These are phyloP conservation scores for Sula dactylatra DNA, from an alignment of 2,113 vertebrate genomes.

Conservation along the genomic window DNA sequence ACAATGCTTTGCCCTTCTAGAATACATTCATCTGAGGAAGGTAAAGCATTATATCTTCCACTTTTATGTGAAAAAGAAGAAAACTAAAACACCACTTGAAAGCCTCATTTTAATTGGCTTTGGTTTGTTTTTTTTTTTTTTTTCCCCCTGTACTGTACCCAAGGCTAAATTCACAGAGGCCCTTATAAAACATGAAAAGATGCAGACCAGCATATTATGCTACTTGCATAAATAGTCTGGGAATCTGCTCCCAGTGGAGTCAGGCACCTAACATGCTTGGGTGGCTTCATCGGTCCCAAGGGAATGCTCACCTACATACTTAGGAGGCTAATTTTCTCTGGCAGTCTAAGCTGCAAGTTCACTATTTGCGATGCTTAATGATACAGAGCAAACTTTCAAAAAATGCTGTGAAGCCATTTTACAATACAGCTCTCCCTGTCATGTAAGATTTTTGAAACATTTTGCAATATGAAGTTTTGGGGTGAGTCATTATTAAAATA, in stretches of 20 bases:
- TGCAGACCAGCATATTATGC: not conserved
- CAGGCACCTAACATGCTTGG: not conserved
- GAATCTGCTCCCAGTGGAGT: not conserved
- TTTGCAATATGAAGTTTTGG: not conserved
- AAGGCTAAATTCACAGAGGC: not conserved
- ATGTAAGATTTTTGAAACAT: not conserved
- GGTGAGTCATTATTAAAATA: not conserved
- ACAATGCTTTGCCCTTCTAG: constrained; percentile 21
- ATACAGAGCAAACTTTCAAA: not conserved
- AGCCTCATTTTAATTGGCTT: not conserved
- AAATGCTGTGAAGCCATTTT: not conserved
- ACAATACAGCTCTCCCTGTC: not conserved
- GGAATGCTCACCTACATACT: not conserved
- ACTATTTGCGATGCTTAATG: not conserved
- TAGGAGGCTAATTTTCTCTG: not conserved
- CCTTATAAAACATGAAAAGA: not conserved
- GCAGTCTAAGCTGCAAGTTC: not conserved
- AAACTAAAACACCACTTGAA: not conserved
- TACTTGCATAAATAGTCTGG: not conserved
- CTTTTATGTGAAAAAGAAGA: not conserved
- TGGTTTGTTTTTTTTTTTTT: not conserved
- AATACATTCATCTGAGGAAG: not conserved
- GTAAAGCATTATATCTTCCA: not conserved
- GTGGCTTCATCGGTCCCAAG: not conserved
- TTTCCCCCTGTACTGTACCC: not conserved